These are phyloP conservation scores for Thereva nobilitata DNA, from an alignment of 2,888 invertebrate species.

Conservation along the genomic window DNA sequence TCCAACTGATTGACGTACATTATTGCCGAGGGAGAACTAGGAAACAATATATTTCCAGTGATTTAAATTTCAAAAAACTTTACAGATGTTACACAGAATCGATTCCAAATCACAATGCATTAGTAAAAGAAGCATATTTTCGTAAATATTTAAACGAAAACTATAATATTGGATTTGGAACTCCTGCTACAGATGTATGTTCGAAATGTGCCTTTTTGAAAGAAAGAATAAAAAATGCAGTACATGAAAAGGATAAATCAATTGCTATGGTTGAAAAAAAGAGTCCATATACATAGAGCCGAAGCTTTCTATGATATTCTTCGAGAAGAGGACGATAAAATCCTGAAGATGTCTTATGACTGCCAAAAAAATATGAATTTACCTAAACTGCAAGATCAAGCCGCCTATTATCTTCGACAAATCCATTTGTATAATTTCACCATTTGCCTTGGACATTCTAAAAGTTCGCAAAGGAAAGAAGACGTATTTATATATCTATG, in stretches of 20 bases:
- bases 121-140: conserved; percentile 5
- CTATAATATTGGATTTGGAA: not conserved
- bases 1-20: no score
- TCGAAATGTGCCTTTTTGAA: not conserved
- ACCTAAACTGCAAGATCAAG: conserved; percentile 5
- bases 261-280: no score
- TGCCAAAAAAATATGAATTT: conserved; percentile 2
- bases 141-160: not conserved
- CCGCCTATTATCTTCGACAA: not conserved
- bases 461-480: no score
- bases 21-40: not conserved
- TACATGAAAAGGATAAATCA: no score
- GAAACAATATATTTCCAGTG: not conserved
- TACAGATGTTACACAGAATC: not conserved
- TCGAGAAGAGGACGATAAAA: not conserved
- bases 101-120: not conserved
- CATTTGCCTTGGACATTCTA: not conserved
- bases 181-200: no score
- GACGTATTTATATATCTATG: not conserved
- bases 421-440: not conserved
- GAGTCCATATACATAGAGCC: no score
- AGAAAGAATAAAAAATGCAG: not conserved
- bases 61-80: conserved; percentile 3
- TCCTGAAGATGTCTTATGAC: not conserved
- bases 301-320: not conserved